phyloP scores from a whole-genome alignment of 2,113 vertebrate species.

The Xyliphius kryptos region DNA sequence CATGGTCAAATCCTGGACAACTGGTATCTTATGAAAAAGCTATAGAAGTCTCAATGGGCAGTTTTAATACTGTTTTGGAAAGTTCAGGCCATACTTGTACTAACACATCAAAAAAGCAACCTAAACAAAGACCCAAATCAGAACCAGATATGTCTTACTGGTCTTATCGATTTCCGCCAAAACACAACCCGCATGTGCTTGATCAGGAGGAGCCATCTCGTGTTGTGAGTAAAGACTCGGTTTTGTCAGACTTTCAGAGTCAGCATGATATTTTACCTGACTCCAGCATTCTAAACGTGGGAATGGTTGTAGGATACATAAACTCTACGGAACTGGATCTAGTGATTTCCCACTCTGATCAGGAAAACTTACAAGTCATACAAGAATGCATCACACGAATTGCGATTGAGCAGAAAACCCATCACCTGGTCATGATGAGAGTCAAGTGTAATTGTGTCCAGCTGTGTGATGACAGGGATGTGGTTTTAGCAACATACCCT shows the following conservation, averaged over 20 bases:
- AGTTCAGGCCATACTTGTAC: slow-evolving; percentile 60
- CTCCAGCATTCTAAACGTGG: slow-evolving; percentile 78
- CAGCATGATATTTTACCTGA: slow-evolving; percentile 69
- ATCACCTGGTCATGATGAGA: slow-evolving; percentile 86
- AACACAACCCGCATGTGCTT: slow-evolving; percentile 40
- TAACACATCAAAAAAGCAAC: slow-evolving; percentile 17
- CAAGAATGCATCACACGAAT: slow-evolving; percentile 81
- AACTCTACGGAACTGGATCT: slow-evolving; percentile 87
- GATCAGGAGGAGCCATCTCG: slow-evolving; percentile 57
- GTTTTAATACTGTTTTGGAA: slow-evolving; percentile 80
- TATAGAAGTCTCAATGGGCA: slow-evolving; percentile 65
- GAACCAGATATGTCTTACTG: slow-evolving; percentile 70
- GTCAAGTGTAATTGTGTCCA: slow-evolving; percentile 85
- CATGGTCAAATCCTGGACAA: slow-evolving; percentile 32
- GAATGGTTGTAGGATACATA: slow-evolving; percentile 90
- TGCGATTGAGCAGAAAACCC: slow-evolving; percentile 84
- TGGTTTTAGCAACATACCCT: slow-evolving; percentile 81
- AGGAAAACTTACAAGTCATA: slow-evolving; percentile 78
- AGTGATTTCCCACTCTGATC: slow-evolving; percentile 69
- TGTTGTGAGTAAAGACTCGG: slow-evolving; percentile 57
- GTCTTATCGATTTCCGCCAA: slow-evolving; percentile 54
- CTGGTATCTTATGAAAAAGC: slow-evolving; percentile 9
- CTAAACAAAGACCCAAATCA: slow-evolving; percentile 72
- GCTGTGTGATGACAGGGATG: slow-evolving; percentile 77
- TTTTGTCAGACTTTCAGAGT: slow-evolving; percentile 64